Conservation (phyloP, 23 tunicate species). For the Oikopleura vanhoeffeni region DNA sequence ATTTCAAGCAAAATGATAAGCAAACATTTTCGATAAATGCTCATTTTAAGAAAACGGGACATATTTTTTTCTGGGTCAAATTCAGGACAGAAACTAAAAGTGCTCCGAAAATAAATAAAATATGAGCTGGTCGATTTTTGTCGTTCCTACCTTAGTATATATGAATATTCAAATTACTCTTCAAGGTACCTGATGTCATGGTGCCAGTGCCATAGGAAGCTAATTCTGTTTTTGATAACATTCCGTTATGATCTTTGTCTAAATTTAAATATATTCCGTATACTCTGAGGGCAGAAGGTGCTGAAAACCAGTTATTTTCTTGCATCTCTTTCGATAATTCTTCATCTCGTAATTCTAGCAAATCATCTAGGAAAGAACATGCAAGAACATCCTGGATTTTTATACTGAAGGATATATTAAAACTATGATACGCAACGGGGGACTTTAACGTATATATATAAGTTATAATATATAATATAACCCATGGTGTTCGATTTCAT, state of each 20-base stretch:
- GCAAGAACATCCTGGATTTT: constrained; percentile 78
- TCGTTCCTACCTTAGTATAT: too few species aligned
- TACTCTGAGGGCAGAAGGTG: constrained; percentile 86
- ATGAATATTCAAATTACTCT: too few species aligned
- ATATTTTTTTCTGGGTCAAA: too few species aligned
- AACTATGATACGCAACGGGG: neutral
- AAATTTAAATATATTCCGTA: constrained; percentile 84
- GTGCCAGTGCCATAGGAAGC: constrained; percentile 17
- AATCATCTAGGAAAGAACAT: constrained; percentile 88
- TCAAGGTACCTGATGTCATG: neutral
- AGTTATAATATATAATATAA: too few species aligned
- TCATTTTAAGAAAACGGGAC: too few species aligned
- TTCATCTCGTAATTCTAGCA: constrained; percentile 85
- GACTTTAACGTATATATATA: neutral
- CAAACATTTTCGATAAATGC: too few species aligned
- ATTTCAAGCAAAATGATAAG: too few species aligned
- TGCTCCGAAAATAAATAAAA: too few species aligned
- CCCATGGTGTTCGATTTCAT: too few species aligned
- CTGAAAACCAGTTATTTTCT: constrained; percentile 98
- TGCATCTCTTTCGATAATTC: constrained; percentile 84
- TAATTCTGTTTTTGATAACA: constrained; percentile 80
- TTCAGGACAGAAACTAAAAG: too few species aligned
- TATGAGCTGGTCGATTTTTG: too few species aligned
- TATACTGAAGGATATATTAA: constrained; percentile 20
- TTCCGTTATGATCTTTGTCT: constrained; percentile 94